Percentiles rank a stretch among this genome's conserved stretches.
These are phyloP conservation scores for Rutpela maculata DNA, from an alignment of 2,888 invertebrate genomes.

Conservation along the genomic window DNA sequence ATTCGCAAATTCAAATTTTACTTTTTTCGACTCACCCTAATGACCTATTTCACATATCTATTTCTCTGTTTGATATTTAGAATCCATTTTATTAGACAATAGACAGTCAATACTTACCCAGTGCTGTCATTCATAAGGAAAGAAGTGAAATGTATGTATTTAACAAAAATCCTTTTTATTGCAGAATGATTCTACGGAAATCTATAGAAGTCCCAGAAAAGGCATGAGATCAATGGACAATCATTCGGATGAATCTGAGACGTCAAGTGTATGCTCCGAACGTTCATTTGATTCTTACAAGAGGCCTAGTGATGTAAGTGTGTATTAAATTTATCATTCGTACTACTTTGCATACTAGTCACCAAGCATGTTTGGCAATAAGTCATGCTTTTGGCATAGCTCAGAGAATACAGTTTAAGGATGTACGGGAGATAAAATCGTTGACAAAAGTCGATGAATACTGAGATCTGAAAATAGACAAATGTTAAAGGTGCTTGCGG, in stretches of 20 bases:
- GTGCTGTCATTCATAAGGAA: too few species aligned
- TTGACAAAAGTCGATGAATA: too few species aligned
- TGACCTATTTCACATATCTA: too few species aligned
- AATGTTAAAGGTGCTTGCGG: too few species aligned
- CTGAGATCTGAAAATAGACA: too few species aligned
- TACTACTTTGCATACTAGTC: not conserved
- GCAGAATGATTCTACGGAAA: constrained; percentile 66
- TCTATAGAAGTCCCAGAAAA: constrained; percentile 69
- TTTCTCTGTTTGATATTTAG: too few species aligned
- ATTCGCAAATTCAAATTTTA: too few species aligned
- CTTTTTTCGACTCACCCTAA: too few species aligned
- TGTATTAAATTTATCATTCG: not conserved
- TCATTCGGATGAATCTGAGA: constrained; percentile 92
- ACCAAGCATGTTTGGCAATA: constrained; percentile 17
- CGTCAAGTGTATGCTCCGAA: constrained; percentile 94
- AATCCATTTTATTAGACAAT: too few species aligned
- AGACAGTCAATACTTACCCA: too few species aligned
- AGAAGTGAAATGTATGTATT: too few species aligned
- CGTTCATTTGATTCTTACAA: constrained; percentile 81
- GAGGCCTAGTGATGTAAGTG: constrained; percentile 86
- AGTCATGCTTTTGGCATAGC: not conserved
- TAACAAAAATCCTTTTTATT: constrained; percentile 47
- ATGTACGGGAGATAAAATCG: too few species aligned
- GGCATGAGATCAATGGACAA: constrained; percentile 77
- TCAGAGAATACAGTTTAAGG: not conserved